Evolutionary conservation across 2,113 vertebrate species (phyloP).

Genomic region (Arothron firmamentum): DNA sequence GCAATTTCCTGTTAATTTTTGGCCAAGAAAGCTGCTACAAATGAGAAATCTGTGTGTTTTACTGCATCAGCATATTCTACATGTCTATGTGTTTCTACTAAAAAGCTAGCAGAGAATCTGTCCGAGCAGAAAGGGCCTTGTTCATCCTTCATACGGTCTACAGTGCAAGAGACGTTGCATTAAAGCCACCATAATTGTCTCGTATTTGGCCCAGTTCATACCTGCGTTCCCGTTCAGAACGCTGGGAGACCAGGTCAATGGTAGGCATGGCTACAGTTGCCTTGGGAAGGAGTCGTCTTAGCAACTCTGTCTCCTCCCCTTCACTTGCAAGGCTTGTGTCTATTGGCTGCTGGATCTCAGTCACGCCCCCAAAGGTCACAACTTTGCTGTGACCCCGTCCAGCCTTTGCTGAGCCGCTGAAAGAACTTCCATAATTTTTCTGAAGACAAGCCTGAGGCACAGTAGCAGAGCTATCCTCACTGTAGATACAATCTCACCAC

Average conservation of each 20-base stretch:
- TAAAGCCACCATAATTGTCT: conserved; percentile 17
- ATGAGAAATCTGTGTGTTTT: too few species aligned
- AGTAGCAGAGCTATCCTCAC: conserved; percentile 65
- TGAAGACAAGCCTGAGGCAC: conserved; percentile 75
- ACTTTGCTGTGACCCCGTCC: conserved; percentile 77
- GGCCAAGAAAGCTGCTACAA: too few species aligned
- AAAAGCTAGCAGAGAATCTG: conserved; percentile 44
- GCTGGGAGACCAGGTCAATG: conserved; percentile 69
- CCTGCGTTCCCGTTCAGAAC: conserved; percentile 73
- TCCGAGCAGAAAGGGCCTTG: neutral
- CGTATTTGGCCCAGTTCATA: conserved; percentile 51
- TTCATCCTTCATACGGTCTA: conserved; percentile 5
- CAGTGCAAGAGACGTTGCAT: conserved; percentile 26
- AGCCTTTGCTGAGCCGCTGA: conserved; percentile 72
- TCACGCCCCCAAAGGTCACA: conserved; percentile 93
- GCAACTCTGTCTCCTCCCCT: conserved; percentile 69
- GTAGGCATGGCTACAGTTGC: conserved; percentile 73
- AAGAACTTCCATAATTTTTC: conserved; percentile 66
- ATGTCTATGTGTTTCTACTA: conserved; percentile 6
- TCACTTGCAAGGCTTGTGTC: conserved; percentile 69
- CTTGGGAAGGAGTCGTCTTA: conserved; percentile 71
- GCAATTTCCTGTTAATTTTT: too few species aligned
- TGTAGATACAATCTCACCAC: conserved; percentile 63
- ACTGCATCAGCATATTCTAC: conserved; percentile 4
- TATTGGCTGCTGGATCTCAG: conserved; percentile 87